Evolutionary conservation across 2,113 vertebrate genomes (phyloP), one percentile per base, ranked within the genome.

Genomic region (Apodemus speciosus): DNA sequence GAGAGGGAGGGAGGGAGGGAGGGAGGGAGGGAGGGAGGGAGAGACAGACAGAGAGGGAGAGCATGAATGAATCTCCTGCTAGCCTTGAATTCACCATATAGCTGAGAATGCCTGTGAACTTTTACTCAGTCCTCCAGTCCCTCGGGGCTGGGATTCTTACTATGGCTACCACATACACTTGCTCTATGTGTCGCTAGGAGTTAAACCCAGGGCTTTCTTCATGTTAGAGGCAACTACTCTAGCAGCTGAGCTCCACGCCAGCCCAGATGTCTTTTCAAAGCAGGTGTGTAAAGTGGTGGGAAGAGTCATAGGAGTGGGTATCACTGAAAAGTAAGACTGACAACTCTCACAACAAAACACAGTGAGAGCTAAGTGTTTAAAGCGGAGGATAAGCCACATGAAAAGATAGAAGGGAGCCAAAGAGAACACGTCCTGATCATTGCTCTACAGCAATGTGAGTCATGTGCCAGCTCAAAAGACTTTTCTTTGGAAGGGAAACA

Each of bases 331-430:
- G 2, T 60, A 81, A 85, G 32, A 53, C 43, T 1, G 21, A 64
- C 0, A 4, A 64, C 80, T 51, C 64, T 92, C 72, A 85, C 40
- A 90, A 93, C 43, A 90, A 93, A 93, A 86, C 66, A 66, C 27
- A 1, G 1, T 30, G 51, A 86, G 35, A 49, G 51, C 35, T 71
- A 90, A 84, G 25, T 92, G 11, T 60, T 85, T 6, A 71, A 66
- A 43, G 38, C 0, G 18, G 51, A 77, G 11, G 21, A n/a, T 89
- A 53, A 83, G 72, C 30, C 77, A 64, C 23, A 21, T 89, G n/a
- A 92, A 89, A 90, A 93, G 46, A 43, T 53, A 14, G 35, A 51
- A 18, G 49, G 1, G 56, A 14, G 8, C 53, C 43, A 94, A 53
- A 56, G 66, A 71, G 85, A n/a, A 75, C 62, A 92, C 80, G 81